phyloP scores from a whole-genome alignment of 2,888 invertebrate species.

The Ischnus inquisitorius region DNA sequence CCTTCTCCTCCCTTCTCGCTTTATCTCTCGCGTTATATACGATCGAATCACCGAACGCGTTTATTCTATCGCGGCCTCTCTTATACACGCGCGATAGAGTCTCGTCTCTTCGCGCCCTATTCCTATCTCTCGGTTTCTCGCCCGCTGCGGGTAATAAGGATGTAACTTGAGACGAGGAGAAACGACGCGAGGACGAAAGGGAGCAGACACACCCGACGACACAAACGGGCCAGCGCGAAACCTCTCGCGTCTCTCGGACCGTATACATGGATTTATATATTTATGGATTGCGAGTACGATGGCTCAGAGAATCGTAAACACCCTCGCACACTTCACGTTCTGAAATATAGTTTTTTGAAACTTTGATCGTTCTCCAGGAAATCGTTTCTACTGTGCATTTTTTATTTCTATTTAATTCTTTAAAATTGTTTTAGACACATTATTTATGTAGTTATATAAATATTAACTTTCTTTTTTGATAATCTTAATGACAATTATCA shows the following conservation, averaged over 20 bases:
- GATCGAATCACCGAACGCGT: conserved; percentile 52
- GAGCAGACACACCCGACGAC: conserved; percentile 50
- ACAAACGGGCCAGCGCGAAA: conserved; percentile 50
- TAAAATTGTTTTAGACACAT: not conserved
- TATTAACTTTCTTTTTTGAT: too few relatives aligned
- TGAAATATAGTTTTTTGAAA: not conserved
- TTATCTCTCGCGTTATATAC: not conserved
- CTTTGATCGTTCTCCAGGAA: conserved; percentile 44
- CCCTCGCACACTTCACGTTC: not conserved
- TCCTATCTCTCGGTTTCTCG: conserved; percentile 69
- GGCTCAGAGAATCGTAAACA: conserved; percentile 39
- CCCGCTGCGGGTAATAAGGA: conserved; percentile 83
- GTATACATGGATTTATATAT: not conserved
- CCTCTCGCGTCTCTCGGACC: conserved; percentile 20
- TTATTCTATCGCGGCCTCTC: conserved; percentile 73
- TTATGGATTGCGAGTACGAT: not conserved
- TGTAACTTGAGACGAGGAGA: conserved; percentile 82
- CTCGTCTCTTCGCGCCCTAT: conserved; percentile 68
- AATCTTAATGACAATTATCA: too few relatives aligned
- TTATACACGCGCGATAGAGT: conserved; percentile 63
- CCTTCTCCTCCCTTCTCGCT: conserved; percentile 41
- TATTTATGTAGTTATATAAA: too few relatives aligned
- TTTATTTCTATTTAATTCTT: not conserved
- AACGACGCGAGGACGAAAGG: conserved; percentile 64
- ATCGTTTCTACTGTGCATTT: conserved; percentile 23